Percentiles rank a stretch among this genome's conserved stretches.
Evolutionary conservation across 2,888 invertebrate genomes (phyloP).

Genomic region (Mythimna impura): DNA sequence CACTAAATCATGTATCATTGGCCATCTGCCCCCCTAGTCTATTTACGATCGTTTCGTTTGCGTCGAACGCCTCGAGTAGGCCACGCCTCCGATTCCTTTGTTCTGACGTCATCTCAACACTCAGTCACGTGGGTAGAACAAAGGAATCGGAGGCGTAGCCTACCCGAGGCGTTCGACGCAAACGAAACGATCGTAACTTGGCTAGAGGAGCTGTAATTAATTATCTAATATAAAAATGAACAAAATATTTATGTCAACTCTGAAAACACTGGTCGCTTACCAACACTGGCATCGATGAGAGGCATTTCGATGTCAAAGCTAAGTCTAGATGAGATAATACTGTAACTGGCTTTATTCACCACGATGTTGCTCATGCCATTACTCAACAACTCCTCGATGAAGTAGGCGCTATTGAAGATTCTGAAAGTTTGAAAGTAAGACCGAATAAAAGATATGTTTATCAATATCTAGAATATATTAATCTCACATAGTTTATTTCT

Average conservation of each 20-base stretch:
- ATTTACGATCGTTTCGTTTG: too few species aligned
- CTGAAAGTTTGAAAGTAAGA: constrained; percentile 60
- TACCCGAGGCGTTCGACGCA: too few species aligned
- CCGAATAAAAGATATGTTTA: not conserved
- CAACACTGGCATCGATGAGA: constrained; percentile 63
- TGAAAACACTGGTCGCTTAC: constrained; percentile 65
- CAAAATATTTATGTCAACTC: not conserved
- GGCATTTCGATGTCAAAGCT: constrained; percentile 76
- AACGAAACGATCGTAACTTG: too few species aligned
- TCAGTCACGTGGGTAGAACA: too few species aligned
- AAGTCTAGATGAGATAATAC: constrained; percentile 67
- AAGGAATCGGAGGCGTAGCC: too few species aligned
- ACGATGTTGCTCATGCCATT: constrained; percentile 79
- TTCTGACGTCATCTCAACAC: too few species aligned
- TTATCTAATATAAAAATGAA: too few species aligned
- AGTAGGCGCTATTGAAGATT: constrained; percentile 63
- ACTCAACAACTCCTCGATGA: constrained; percentile 63
- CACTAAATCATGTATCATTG: too few species aligned
- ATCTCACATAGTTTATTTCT: not conserved
- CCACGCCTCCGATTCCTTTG: too few species aligned
- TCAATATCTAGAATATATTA: not conserved
- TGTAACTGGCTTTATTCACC: constrained; percentile 70
- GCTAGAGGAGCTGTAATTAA: too few species aligned
- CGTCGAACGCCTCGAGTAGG: too few species aligned
- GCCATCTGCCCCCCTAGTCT: too few species aligned